Percentiles rank a stretch among this genome's conserved stretches.
phyloP scores from a whole-genome alignment of 2,888 invertebrate species.

The Molanna angustata region DNA sequence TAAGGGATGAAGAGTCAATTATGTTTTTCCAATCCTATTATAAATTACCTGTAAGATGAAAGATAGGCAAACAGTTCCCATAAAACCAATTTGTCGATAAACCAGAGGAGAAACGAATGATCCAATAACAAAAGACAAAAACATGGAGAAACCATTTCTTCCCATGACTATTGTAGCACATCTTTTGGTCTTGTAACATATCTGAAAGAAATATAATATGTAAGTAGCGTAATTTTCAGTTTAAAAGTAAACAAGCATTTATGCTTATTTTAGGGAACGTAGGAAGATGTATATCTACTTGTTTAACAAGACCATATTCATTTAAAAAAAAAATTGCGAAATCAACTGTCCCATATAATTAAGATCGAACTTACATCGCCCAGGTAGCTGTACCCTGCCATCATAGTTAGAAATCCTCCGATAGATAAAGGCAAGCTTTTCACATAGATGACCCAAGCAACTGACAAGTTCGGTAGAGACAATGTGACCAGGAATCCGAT shows the following conservation, averaged over 20 bases:
- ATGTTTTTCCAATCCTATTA: too few species aligned
- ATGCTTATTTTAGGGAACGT: too few species aligned
- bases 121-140: conserved; percentile 55
- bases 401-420: conserved; percentile 68
- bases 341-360: too few species aligned
- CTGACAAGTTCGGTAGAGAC: conserved; percentile 47
- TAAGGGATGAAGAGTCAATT: too few species aligned
- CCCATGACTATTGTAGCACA: conserved; percentile 61
- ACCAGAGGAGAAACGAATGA: conserved; percentile 67
- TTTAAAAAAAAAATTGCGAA: too few species aligned
- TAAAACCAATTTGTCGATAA: conserved; percentile 67
- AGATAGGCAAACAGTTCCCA: conserved; percentile 42
- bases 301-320: too few species aligned
- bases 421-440: conserved; percentile 65
- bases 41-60: conserved; percentile 15
- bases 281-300: too few species aligned
- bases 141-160: conserved; percentile 52
- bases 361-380: conserved; percentile 73
- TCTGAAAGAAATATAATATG: conserved; percentile 44
- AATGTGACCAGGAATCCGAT: conserved; percentile 48
- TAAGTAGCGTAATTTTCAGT: too few species aligned
- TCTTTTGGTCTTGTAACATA: conserved; percentile 48
- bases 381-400: conserved; percentile 75
- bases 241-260: too few species aligned
- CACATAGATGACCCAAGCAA: conserved; percentile 46